Base-by-base conservation (phyloP, 2,888 invertebrate species). In the Schizaphis graminum region DNA sequence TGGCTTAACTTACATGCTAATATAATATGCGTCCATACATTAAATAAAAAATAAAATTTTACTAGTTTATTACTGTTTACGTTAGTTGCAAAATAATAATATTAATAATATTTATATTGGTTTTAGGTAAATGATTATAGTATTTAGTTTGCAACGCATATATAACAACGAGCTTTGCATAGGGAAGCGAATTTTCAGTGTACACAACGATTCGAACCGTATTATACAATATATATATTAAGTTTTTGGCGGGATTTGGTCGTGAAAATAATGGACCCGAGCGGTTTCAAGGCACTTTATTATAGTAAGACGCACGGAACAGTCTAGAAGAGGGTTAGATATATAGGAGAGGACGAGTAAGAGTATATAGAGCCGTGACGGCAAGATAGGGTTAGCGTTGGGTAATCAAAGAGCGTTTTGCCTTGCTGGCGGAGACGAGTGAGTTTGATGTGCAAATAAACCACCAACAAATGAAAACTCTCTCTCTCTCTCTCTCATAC, bases 381-480 rank as follows among this genome's bases (percentile, higher is more conserved):
- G 10, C 35, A 47, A 85, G 92, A 61, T 87, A 26, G 53, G 85
- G 56, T 86, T 44, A 85, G 57, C 57, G 28, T 67, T 41, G 67
- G 53, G 92, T 88, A 89, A 92, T 92, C 92, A 93, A 89, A 88
- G 93, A 86, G 67, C 92, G 92, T 93, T 93, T 89, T 84, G 67
- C 77, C 44, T 67, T 24, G 77, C 11, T 56, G 89, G 89, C 89
- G 7, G 61, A 57, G 86, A 41, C 53, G 47, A 44, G 57, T 24
- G 44, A 87, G 89, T 84, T 84, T 56, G 84, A 89, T 47, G 93
- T 89, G 93, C 24, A 89, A 93, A 93, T 89, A 92, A 88, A 77
- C 44, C 85, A 53, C 92, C 24, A n/a, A 28, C 61, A 41, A 91
- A 85, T 24, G 41, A 53, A 49, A 61, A 67, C 49, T 49, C 13